These are phyloP conservation scores for Limnephilus marmoratus DNA, from an alignment of 2,888 invertebrate species.

Conservation along the genomic window DNA sequence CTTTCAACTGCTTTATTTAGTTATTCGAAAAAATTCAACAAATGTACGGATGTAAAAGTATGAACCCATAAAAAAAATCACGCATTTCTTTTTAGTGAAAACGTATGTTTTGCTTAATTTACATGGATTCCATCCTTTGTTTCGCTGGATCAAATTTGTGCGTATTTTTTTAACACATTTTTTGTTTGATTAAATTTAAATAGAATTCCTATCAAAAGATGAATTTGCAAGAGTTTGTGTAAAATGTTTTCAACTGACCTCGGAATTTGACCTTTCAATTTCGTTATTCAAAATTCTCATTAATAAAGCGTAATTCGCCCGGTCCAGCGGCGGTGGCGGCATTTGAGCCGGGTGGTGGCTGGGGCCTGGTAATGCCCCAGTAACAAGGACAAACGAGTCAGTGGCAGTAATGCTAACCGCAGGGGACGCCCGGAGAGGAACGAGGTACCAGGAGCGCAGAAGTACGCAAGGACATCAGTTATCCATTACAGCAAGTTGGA, in stretches of 20 bases:
- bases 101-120: background rate
- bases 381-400: conserved; percentile 62
- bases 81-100: background rate
- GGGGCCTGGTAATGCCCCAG: conserved; percentile 31
- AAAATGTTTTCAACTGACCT: background rate
- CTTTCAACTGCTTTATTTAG: background rate
- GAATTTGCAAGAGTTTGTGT: background rate
- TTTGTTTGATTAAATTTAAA: background rate
- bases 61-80: background rate
- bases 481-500: conserved; percentile 64
- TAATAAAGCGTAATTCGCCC: conserved; percentile 19
- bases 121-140: background rate
- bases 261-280: background rate
- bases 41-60: no score
- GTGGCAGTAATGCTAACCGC: conserved; percentile 45
- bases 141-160: background rate
- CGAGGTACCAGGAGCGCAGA: background rate
- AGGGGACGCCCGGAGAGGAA: conserved; percentile 41
- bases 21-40: background rate
- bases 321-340: background rate
- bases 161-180: background rate
- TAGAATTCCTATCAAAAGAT: background rate
- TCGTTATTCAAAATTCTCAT: background rate
- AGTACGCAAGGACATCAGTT: conserved; percentile 62
- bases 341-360: conserved; percentile 18